Base-by-base conservation (phyloP, 2,113 vertebrate genomes). In the Seriola dumerili region DNA sequence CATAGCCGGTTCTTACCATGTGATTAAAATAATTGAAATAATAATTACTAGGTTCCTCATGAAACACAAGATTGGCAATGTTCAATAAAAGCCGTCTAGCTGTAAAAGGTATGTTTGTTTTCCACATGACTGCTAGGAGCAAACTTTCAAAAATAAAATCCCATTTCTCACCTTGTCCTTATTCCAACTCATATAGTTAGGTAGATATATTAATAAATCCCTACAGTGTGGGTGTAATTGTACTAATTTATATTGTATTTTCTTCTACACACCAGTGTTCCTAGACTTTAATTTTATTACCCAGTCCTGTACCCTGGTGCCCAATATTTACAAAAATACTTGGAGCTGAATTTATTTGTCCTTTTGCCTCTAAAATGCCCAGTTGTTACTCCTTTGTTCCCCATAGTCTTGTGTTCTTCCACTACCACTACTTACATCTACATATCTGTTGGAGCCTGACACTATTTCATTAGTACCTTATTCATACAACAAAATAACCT, bases 221-320 rank as follows among this genome's bases (percentile, higher is more conserved):
- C 67, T 4, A 5, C 8, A 71, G 58, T 11, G 19, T 23, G 13
- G 3, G 52, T 63, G 67, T 70, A 71, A 79, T 71, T 55, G n/a
- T 23, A 55, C 9, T 70, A 79, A 79, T 54, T 64, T 40, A 63
- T 62, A n/a, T 42, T 52, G 36, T 54, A 63, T 79, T 80, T 65
- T 65, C 59, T 80, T 40, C 17, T 36, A 12, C 54, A 67, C 50
- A 58, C 38, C 2, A 25, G 8, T 52, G 54, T 25, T 38, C 17
- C 34, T 0, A 36, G 11, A 38, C 1, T 34, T 63, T 5, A 64
- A 19, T 38, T 16, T 34, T 76, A 36, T 76, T 36, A 55, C 52
- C 23, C 62, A 29, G 62, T 16, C 29, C 61, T 40, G 19, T 76
- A 42, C 40, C 61, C 72, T 50, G 52, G 48, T 46, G 11, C 1